These are phyloP conservation scores for Mythimna pallens DNA, from an alignment of 2,888 invertebrate genomes.

Conservation along the genomic window DNA sequence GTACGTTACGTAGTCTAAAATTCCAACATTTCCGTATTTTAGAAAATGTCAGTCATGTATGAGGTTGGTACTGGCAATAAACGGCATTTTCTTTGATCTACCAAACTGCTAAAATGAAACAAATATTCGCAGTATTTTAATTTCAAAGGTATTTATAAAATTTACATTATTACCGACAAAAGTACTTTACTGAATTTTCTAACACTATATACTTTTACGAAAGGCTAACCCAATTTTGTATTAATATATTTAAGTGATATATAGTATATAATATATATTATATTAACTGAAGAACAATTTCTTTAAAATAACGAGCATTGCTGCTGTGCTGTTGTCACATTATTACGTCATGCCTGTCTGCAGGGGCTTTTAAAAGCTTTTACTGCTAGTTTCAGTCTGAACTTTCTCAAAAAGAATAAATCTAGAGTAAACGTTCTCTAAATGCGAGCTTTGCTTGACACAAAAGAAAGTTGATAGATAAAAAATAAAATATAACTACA, in stretches of 20 bases:
- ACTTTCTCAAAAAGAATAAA: not conserved
- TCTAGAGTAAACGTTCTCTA: not conserved
- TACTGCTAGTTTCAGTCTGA: too few species aligned
- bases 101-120: not conserved
- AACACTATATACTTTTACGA: too few species aligned
- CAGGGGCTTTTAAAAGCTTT: too few species aligned
- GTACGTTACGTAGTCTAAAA: constrained; percentile 2
- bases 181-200: too few species aligned
- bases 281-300: too few species aligned
- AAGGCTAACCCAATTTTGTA: not conserved
- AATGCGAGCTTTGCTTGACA: not conserved
- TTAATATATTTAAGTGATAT: too few species aligned
- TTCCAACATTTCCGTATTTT: not conserved
- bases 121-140: not conserved
- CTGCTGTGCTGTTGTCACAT: too few species aligned
- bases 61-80: not conserved
- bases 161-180: not conserved
- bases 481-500: constrained; percentile 10
- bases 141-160: not conserved
- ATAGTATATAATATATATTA: too few species aligned
- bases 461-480: not conserved
- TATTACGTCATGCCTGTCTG: too few species aligned
- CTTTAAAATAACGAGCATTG: too few species aligned
- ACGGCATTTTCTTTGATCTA: constrained; percentile 14
- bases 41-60: constrained; percentile 11